Percentiles rank a stretch among this genome's conserved stretches.
Evolutionary conservation across 2,113 vertebrate species (phyloP).

Genomic region (Bufo gargarizans): DNA sequence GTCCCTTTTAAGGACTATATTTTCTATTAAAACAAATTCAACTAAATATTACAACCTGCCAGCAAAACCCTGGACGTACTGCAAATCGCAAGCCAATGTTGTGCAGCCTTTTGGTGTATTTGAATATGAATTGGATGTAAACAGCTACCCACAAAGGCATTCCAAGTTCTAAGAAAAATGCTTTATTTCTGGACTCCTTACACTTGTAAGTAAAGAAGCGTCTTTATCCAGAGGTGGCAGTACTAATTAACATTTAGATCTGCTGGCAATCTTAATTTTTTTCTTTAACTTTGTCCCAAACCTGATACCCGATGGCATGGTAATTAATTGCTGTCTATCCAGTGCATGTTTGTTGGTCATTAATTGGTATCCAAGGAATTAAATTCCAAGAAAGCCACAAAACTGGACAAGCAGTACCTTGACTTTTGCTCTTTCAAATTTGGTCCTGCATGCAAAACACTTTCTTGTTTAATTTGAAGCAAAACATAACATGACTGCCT

Average conservation of each 20-base stretch:
- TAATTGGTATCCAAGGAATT: slow-evolving; percentile 53
- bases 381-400: slow-evolving; percentile 12
- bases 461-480: slow-evolving; percentile 10
- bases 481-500: neutral
- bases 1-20: too few species aligned
- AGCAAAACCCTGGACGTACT: too few species aligned
- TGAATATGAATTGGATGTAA: neutral
- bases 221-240: slow-evolving; percentile 27
- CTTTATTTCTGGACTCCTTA: neutral
- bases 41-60: too few species aligned
- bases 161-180: neutral
- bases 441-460: slow-evolving; percentile 2
- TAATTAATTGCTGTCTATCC: slow-evolving; percentile 47
- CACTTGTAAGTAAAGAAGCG: too few species aligned
- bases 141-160: too few species aligned
- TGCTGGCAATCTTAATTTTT: slow-evolving; percentile 34
- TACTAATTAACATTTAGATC: slow-evolving; percentile 50
- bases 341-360: slow-evolving; percentile 23
- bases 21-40: too few species aligned
- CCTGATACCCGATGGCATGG: slow-evolving; percentile 37
- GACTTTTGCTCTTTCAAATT: slow-evolving; percentile 29
- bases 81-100: too few species aligned
- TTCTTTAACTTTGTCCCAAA: slow-evolving; percentile 39
- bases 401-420: slow-evolving; percentile 14
- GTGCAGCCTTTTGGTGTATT: too few species aligned